phyloP scores from a whole-genome alignment of 2,113 vertebrate genomes.

The Rhipidura dahli region DNA sequence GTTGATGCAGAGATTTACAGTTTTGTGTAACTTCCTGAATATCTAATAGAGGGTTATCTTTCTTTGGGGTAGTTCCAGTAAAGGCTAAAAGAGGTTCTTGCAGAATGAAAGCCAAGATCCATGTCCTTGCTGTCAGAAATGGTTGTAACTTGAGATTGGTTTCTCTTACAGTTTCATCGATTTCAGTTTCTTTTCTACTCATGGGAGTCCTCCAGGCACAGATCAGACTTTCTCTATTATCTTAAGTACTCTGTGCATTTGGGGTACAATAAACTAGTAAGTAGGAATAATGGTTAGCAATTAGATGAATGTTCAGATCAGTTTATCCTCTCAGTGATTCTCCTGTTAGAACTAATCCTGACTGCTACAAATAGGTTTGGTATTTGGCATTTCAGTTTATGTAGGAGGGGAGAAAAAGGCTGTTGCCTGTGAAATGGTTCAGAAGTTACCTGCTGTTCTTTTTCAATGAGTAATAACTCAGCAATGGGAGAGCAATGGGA shows the following conservation, averaged over 20 bases:
- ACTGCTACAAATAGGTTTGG: conserved; percentile 43
- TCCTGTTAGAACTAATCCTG: not conserved
- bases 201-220: not conserved
- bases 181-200: not conserved
- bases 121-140: not conserved
- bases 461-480: conserved; percentile 26
- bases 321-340: not conserved
- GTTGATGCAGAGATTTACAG: not conserved
- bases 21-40: not conserved
- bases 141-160: not conserved
- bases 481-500: too few species aligned
- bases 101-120: not conserved
- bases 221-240: not conserved
- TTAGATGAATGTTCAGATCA: not conserved
- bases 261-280: not conserved
- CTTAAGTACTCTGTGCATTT: not conserved
- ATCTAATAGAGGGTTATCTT: not conserved
- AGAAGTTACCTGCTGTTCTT: conserved; percentile 42
- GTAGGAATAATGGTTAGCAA: not conserved
- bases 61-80: not conserved
- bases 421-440: not conserved
- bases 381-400: conserved; percentile 45
- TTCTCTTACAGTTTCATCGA: not conserved
- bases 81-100: not conserved
- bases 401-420: conserved; percentile 19